Conservation (phyloP, 2,888 invertebrate species). For the Cosmia trapezina region DNA sequence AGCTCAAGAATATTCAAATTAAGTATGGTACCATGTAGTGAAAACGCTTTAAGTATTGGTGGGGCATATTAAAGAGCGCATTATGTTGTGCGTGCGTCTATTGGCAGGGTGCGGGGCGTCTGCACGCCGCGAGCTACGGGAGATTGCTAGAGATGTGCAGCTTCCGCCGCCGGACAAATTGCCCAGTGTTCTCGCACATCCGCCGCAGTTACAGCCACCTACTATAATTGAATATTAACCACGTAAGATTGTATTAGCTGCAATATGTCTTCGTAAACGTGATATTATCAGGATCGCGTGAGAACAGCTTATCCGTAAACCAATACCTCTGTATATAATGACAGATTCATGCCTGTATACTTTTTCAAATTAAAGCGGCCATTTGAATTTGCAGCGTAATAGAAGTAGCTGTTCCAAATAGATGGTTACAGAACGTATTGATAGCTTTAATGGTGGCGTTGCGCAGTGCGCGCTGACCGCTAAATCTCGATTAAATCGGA, state of each 20-base stretch:
- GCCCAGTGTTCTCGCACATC: constrained; percentile 73
- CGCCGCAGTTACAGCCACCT: constrained; percentile 68
- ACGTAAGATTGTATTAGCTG: constrained; percentile 68
- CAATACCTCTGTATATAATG: constrained; percentile 51
- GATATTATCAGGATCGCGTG: constrained; percentile 63
- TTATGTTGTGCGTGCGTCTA: constrained; percentile 63
- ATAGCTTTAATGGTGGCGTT: constrained; percentile 66
- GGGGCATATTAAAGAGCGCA: constrained; percentile 54
- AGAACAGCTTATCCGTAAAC: constrained; percentile 65
- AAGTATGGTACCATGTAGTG: constrained; percentile 48
- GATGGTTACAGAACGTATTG: constrained; percentile 47
- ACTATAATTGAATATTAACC: constrained; percentile 79
- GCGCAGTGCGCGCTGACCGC: constrained; percentile 77
- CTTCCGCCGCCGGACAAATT: constrained; percentile 84
- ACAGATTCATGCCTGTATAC: constrained; percentile 36
- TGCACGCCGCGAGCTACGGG: constrained; percentile 71
- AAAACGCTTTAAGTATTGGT: constrained; percentile 51
- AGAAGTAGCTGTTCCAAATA: constrained; percentile 55
- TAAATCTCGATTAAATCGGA: constrained; percentile 86
- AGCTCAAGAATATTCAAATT: constrained; percentile 61
- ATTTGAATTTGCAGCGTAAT: constrained; percentile 51
- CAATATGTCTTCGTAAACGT: constrained; percentile 63
- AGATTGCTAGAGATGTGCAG: constrained; percentile 81
- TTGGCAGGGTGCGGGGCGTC: constrained; percentile 44
- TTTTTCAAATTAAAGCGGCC: constrained; percentile 42